These are phyloP conservation scores for Morinoia aosen DNA, from an alignment of 2,888 invertebrate species.

Conservation along the genomic window DNA sequence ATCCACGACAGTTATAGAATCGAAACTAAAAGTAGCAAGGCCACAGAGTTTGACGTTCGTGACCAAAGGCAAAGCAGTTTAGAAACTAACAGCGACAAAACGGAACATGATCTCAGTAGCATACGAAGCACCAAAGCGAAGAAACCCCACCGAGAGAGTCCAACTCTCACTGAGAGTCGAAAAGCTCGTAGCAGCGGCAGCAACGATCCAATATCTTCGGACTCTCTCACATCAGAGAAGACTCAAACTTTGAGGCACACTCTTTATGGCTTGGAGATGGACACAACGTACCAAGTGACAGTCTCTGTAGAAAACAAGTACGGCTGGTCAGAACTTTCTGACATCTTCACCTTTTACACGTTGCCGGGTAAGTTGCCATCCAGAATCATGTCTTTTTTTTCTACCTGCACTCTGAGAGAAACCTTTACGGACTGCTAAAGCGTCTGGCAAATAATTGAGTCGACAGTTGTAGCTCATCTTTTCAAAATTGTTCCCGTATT, in stretches of 20 bases:
- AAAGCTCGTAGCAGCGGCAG: constrained; percentile 33
- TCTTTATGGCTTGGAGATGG: constrained; percentile 24
- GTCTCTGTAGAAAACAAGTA: constrained; percentile 53
- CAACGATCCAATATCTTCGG: constrained; percentile 9
- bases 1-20: constrained; percentile 27
- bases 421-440: background rate
- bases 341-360: constrained; percentile 48
- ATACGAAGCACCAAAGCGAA: background rate
- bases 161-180: background rate
- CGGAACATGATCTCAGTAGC: background rate
- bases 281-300: constrained; percentile 45
- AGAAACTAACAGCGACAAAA: background rate
- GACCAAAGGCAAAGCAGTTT: background rate
- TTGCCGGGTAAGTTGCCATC: constrained; percentile 26
- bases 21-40: background rate
- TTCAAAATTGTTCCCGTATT: background rate
- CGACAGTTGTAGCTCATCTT: background rate
- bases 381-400: background rate
- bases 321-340: constrained; percentile 43
- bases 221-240: constrained; percentile 39
- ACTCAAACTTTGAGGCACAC: constrained; percentile 43
- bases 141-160: background rate
- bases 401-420: background rate
- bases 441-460: background rate
- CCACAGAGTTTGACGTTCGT: background rate